phyloP scores from a whole-genome alignment of 2,113 vertebrate species.

The Oxygymnocypris stewartii region DNA sequence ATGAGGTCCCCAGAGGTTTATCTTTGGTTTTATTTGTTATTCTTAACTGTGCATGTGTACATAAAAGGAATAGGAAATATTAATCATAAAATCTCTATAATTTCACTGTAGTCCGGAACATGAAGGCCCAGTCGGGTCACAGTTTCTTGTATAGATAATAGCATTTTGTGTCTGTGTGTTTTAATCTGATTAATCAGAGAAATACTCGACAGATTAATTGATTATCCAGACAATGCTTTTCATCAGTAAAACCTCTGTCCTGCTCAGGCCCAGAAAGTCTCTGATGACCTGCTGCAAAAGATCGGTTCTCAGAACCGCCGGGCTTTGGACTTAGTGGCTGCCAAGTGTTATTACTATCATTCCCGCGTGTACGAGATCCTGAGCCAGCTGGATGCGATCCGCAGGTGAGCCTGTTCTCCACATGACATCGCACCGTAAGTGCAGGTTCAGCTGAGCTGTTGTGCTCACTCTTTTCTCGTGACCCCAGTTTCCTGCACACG shows the following conservation, averaged over 20 bases:
- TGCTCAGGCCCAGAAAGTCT: constrained; percentile 90
- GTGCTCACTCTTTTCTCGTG: background rate
- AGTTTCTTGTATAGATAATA: no score
- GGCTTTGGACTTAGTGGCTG: constrained; percentile 92
- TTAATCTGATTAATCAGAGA: no score
- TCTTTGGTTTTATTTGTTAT: no score
- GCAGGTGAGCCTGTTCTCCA: constrained; percentile 78
- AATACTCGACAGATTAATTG: no score
- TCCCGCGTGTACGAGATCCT: constrained; percentile 94
- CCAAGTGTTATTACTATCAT: constrained; percentile 98
- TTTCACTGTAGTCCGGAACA: no score
- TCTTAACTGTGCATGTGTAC: no score
- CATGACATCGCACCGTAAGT: no score
- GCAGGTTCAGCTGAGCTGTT: background rate
- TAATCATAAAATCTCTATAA: no score
- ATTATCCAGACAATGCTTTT: background rate
- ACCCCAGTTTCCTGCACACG: constrained; percentile 85
- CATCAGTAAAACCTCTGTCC: background rate
- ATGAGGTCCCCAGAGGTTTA: no score
- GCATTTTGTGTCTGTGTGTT: no score
- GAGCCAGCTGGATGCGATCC: constrained; percentile 86
- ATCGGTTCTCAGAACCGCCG: constrained; percentile 94
- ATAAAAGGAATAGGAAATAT: no score
- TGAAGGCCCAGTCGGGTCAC: no score
- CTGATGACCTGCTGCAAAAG: constrained; percentile 94